phyloP scores from a whole-genome alignment of 2,113 vertebrate genomes.

The Silurus glanis region DNA sequence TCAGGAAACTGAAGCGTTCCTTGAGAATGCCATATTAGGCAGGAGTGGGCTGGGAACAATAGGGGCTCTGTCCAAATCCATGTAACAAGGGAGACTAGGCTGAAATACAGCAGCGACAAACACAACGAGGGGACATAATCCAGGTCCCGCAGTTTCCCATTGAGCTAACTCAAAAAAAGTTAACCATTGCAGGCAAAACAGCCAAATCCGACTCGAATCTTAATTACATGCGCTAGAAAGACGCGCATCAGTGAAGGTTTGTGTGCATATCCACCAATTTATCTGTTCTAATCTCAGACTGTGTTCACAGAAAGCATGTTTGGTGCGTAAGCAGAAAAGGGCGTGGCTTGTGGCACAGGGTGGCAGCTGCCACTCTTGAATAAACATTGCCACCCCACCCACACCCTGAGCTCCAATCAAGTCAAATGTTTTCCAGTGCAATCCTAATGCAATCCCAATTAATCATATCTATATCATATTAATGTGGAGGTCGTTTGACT shows the following conservation, averaged over 20 bases:
- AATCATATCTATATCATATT: background rate
- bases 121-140: constrained; percentile 36
- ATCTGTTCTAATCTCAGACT: background rate
- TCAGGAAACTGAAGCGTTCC: constrained; percentile 55
- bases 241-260: background rate
- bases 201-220: background rate
- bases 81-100: constrained; percentile 40
- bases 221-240: background rate
- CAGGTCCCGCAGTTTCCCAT: constrained; percentile 10
- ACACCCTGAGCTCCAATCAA: background rate
- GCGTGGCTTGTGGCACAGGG: background rate
- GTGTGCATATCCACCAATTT: background rate
- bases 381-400: background rate
- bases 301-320: background rate
- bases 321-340: background rate
- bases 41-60: constrained; percentile 62
- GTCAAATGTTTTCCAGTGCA: background rate
- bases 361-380: background rate
- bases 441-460: background rate
- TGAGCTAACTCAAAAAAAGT: background rate
- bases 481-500: background rate
- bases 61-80: constrained; percentile 53
- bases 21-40: constrained; percentile 47
- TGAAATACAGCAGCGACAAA: constrained; percentile 24
- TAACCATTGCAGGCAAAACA: background rate